Evolutionary conservation across 2,797 vertebrate species (phyloP), one percentile per base, ranked within the genome.

Genomic region (Chloroceryle inda): DNA sequence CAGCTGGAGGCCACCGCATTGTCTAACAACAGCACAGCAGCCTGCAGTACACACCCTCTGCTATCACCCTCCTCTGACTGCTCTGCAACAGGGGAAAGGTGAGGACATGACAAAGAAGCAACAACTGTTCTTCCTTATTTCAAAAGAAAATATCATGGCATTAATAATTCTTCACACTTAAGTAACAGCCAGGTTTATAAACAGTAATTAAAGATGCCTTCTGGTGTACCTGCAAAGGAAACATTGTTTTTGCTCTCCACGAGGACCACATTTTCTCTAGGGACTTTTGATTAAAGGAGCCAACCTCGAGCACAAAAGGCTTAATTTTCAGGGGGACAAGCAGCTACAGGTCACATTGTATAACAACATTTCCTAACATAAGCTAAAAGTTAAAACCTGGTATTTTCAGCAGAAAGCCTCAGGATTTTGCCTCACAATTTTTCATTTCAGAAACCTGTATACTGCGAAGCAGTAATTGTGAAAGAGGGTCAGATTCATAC

Each of bases 141-240:
- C 94, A 94, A 92, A 96, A 81, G 91, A 88, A 76, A 85, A 27
- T 6, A 10, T 26, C 53, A 40, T 40, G 77, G 50, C 66, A 37
- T 75, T 90, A 88, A 89, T 79, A 74, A 91, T 40, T 66, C 74
- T 78, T 91, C 92, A 76, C 69, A 42, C 58, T 72, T 27, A 69
- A 38, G 64, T 37, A 85, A 61, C 61, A 93, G 72, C 14, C 90
- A 58, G 56, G 37, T 94, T 83, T 79, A 88, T 79, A 95, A 92
- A 95, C 77, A 88, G 63, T 90, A 92, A 95, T 95, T 95, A 95
- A 73, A 63, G 73, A 23, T 80, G 72, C 81, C 92, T 91, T 44
- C 88, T 92, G 82, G 61, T 85, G 50, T 80, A 92, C 76, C 94
- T 95, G 85, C 47, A 38, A 90, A 88, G 66, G 78, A 76, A 92